Conservation (phyloP, 2,113 vertebrate species). For the Hypocryptadius cinnamomeus region DNA sequence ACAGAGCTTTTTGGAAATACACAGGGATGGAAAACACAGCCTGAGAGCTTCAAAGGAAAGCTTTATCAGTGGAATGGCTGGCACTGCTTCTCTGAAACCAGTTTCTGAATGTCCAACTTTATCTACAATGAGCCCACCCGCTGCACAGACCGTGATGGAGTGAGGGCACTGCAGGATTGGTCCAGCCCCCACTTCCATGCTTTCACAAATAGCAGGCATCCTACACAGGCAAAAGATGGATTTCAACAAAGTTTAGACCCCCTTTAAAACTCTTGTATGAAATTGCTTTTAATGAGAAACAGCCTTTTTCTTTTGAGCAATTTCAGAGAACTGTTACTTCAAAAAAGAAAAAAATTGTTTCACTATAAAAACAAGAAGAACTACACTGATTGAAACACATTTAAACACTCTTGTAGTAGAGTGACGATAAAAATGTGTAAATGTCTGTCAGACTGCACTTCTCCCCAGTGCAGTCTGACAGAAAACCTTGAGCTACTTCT, state of each 20-base stretch:
- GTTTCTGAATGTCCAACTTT: neutral
- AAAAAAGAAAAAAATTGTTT: rapidly evolving
- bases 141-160: rapidly evolving
- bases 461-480: neutral
- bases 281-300: neutral
- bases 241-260: neutral
- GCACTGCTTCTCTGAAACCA: neutral
- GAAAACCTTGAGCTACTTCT: neutral
- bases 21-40: neutral
- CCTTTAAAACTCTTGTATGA: neutral
- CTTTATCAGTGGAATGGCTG: neutral
- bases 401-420: neutral
- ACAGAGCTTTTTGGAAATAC: neutral
- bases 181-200: neutral
- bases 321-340: neutral
- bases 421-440: neutral
- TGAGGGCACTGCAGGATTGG: rapidly evolving
- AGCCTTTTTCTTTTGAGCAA: neutral
- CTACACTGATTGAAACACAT: neutral
- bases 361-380: neutral
- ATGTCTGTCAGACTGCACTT: neutral
- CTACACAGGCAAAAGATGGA: rapidly evolving
- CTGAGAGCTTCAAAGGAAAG: neutral
- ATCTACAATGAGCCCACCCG: neutral
- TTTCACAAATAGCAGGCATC: neutral